These are phyloP conservation scores for Synanthedon formicaeformis DNA, from an alignment of 2,888 invertebrate genomes.

Conservation along the genomic window DNA sequence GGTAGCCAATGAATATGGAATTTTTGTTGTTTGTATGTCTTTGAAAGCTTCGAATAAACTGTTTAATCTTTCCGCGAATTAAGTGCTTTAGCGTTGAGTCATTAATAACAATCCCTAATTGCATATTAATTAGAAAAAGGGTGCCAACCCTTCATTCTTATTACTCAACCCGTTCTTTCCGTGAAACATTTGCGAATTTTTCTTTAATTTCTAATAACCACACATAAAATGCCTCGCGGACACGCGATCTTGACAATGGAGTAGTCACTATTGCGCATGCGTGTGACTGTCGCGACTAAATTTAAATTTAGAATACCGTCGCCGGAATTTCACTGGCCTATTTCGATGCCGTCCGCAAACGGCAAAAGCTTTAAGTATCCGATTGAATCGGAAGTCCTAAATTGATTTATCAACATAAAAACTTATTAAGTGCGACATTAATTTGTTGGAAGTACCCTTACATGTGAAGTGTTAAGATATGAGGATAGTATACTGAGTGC, in stretches of 20 bases:
- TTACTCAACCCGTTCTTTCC: background rate
- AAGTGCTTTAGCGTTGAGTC: background rate
- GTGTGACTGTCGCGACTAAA: conserved; percentile 38
- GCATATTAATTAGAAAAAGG: background rate
- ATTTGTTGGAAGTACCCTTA: background rate
- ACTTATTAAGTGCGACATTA: background rate
- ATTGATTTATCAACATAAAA: background rate
- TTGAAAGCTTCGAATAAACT: no score
- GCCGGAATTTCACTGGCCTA: conserved; percentile 52
- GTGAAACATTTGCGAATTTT: background rate
- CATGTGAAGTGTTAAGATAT: background rate
- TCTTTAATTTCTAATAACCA: background rate
- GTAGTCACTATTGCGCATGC: conserved; percentile 45
- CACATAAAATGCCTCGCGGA: background rate
- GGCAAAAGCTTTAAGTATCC: conserved; percentile 2
- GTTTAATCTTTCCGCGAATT: no score
- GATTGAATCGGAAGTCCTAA: background rate
- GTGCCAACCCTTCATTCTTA: background rate
- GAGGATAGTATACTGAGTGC: background rate
- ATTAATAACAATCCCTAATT: background rate
- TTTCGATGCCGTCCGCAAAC: conserved; percentile 41
- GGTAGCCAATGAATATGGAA: no score
- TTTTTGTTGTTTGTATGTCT: no score
- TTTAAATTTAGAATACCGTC: conserved; percentile 58
- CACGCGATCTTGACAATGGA: conserved; percentile 32